Conservation (phyloP, 2,797 vertebrate genomes). For the Rhynchonycteris naso region DNA sequence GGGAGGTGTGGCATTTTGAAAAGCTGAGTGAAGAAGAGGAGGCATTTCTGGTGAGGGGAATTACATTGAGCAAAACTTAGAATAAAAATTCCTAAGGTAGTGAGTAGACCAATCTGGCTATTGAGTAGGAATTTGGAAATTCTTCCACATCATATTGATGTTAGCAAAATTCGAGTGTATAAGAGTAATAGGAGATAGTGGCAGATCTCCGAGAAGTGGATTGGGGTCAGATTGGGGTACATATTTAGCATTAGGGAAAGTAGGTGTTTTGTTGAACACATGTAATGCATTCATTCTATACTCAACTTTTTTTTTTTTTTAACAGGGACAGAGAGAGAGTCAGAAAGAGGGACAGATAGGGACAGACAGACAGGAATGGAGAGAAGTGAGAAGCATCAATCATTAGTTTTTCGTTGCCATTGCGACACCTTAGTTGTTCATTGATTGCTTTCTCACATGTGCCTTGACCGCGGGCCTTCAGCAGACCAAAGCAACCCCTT, state of each 20-base stretch:
- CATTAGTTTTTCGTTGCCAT: too few species aligned
- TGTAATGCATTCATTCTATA: not conserved
- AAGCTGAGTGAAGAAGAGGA: constrained; percentile 4
- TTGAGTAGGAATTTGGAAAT: too few species aligned
- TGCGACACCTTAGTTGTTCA: too few species aligned
- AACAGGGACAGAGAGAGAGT: too few species aligned
- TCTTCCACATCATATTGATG: not conserved
- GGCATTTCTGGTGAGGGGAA: not conserved
- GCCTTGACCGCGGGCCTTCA: too few species aligned
- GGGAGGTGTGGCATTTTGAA: not conserved
- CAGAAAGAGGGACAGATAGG: too few species aligned
- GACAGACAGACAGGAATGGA: too few species aligned
- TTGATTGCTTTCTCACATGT: too few species aligned
- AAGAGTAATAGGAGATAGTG: not conserved
- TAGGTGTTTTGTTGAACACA: not conserved
- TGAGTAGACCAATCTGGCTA: not conserved
- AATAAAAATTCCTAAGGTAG: not conserved
- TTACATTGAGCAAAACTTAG: not conserved
- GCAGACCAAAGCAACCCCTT: too few species aligned
- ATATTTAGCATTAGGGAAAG: not conserved
- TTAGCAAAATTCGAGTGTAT: constrained; percentile 11
- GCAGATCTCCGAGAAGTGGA: not conserved
- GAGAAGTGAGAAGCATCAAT: too few species aligned
- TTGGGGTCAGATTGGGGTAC: not conserved
- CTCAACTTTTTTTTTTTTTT: too few species aligned